A percentile compares a stretch with the other conserved stretches of the same genome.
Evolutionary conservation across 1,140 invertebrate species (phyloP).

Genomic region (Diuraphis noxia): DNA sequence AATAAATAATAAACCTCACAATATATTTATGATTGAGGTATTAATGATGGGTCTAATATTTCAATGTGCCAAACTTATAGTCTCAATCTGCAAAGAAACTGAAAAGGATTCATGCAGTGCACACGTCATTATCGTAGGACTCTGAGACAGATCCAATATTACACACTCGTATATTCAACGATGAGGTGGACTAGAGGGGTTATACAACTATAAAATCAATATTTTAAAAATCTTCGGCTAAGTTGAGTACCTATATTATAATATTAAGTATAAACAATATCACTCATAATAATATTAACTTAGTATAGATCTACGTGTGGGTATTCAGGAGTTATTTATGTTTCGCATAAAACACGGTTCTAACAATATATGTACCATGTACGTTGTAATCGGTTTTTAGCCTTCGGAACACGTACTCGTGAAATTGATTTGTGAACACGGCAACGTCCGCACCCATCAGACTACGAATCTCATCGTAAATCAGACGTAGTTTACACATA

Average conservation of each 20-base stretch:
- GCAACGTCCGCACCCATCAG: background rate
- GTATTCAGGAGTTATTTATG: background rate
- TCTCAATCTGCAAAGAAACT: background rate
- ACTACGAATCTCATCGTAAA: background rate
- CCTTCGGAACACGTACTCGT: background rate
- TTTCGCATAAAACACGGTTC: background rate
- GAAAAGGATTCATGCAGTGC: background rate
- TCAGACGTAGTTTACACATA: background rate
- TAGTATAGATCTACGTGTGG: background rate
- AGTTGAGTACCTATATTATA: background rate
- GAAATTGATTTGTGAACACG: background rate
- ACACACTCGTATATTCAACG: background rate
- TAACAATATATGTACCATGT: background rate
- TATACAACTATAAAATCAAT: background rate
- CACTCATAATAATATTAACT: background rate
- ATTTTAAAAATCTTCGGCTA: background rate
- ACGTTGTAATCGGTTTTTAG: background rate
- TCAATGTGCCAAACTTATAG: background rate
- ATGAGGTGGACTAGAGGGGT: too few relatives aligned
- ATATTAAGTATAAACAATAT: background rate
- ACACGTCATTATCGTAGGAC: background rate
- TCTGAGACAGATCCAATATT: background rate
- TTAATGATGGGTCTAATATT: background rate
- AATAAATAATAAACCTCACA: too few relatives aligned
- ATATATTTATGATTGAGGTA: too few relatives aligned